These are phyloP conservation scores for Mythimna albipuncta DNA, from an alignment of 2,888 invertebrate species.

Conservation along the genomic window DNA sequence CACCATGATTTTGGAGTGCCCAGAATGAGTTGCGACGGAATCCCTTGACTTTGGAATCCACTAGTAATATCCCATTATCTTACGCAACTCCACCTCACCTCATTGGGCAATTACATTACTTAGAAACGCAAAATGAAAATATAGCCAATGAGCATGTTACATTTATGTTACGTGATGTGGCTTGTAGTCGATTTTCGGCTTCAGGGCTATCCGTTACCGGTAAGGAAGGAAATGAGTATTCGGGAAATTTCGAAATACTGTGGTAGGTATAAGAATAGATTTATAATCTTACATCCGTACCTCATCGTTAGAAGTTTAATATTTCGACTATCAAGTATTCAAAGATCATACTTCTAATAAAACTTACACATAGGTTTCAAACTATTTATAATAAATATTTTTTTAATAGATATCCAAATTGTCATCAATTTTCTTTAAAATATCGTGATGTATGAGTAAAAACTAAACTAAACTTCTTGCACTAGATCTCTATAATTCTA, in stretches of 20 bases:
- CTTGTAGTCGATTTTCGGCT: conserved; percentile 20
- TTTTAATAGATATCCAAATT: too few relatives aligned
- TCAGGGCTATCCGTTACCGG: conserved; percentile 7
- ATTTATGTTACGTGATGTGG: conserved; percentile 15
- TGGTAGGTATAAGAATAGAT: not conserved
- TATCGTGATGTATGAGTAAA: too few relatives aligned
- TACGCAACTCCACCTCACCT: not conserved
- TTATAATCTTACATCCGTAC: not conserved
- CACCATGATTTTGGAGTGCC: too few relatives aligned
- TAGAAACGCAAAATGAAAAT: conserved; percentile 3
- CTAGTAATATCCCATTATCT: conserved; percentile 3
- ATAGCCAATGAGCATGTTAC: conserved; percentile 7
- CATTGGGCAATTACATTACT: conserved; percentile 11
- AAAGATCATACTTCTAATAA: too few relatives aligned
- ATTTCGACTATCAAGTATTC: too few relatives aligned
- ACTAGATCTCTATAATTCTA: too few relatives aligned
- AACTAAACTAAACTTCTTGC: too few relatives aligned
- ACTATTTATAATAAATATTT: too few relatives aligned
- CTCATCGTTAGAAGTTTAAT: too few relatives aligned
- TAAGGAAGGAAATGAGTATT: conserved; percentile 29
- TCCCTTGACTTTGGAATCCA: not conserved
- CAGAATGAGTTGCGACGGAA: too few relatives aligned
- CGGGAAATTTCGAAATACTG: not conserved
- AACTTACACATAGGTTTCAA: too few relatives aligned
- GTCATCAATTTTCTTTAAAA: too few relatives aligned